Conservation (phyloP, 2,888 invertebrate species). For the Habrosyne pyritoides region DNA sequence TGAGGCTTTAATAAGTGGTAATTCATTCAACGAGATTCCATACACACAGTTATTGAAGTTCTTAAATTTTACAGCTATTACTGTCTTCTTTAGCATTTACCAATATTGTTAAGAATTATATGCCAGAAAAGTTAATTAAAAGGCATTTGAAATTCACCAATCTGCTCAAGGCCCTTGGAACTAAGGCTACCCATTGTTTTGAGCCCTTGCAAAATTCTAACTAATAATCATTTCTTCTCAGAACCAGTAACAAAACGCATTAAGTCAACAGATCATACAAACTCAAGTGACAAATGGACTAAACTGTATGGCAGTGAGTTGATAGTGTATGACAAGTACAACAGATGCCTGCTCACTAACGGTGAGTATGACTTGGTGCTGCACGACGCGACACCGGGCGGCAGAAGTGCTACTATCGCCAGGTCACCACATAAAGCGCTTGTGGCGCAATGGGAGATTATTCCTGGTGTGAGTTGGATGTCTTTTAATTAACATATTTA, state of each 20-base stretch:
- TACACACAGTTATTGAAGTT: too few species aligned
- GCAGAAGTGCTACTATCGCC: conserved; percentile 66
- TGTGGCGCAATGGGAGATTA: conserved; percentile 84
- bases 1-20: too few species aligned
- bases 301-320: conserved; percentile 90
- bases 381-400: conserved; percentile 91
- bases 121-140: too few species aligned
- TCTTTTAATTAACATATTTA: neutral
- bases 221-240: conserved; percentile 30
- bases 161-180: too few species aligned
- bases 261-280: conserved; percentile 81
- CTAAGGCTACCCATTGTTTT: too few species aligned
- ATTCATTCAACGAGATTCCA: too few species aligned
- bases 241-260: conserved; percentile 89
- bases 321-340: conserved; percentile 95
- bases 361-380: conserved; percentile 96
- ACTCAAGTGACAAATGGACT: conserved; percentile 75
- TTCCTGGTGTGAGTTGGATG: conserved; percentile 78
- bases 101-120: too few species aligned
- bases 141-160: too few species aligned
- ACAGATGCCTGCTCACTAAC: conserved; percentile 92
- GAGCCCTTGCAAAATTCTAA: neutral
- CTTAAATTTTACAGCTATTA: too few species aligned
- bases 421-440: conserved; percentile 78
- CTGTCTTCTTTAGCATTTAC: too few species aligned